phyloP scores from a whole-genome alignment of 2,113 vertebrate genomes.

The Corydoras maculifer region DNA sequence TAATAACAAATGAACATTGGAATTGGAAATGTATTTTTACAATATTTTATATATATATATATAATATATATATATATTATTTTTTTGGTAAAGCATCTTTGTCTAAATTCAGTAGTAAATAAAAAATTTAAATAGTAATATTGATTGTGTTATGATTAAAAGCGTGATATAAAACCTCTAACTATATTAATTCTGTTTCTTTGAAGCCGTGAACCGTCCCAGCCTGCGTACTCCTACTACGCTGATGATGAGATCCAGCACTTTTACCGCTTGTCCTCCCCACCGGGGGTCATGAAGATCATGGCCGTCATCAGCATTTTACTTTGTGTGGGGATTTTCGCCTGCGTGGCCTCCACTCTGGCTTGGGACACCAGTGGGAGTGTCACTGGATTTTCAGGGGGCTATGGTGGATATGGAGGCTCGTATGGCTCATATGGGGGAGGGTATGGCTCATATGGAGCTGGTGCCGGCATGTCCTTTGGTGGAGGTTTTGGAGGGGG shows the following conservation, averaged over 20 bases:
- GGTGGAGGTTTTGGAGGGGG: conserved; percentile 37
- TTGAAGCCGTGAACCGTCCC: conserved; percentile 53
- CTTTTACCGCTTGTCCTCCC: conserved; percentile 83
- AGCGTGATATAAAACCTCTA: too few species aligned
- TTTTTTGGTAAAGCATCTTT: too few species aligned
- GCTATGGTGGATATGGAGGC: neutral
- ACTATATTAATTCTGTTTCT: neutral
- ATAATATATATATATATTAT: too few species aligned
- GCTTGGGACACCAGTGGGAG: conserved; percentile 69
- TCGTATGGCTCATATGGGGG: neutral
- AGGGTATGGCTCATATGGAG: neutral
- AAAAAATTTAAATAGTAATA: too few species aligned
- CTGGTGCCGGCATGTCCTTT: conserved; percentile 2
- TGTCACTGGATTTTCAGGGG: conserved; percentile 53
- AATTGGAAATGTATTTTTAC: too few species aligned
- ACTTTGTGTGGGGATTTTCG: conserved; percentile 77
- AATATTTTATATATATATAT: too few species aligned
- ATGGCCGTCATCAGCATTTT: conserved; percentile 71
- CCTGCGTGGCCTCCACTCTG: conserved; percentile 82
- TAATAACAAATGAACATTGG: too few species aligned
- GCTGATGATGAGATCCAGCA: conserved; percentile 83
- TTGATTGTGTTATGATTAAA: too few species aligned
- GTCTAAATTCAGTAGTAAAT: too few species aligned
- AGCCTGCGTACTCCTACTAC: conserved; percentile 82
- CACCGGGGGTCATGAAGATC: conserved; percentile 81